These are phyloP conservation scores for Escarpia spicata DNA, from an alignment of 2,888 invertebrate genomes.

Conservation along the genomic window DNA sequence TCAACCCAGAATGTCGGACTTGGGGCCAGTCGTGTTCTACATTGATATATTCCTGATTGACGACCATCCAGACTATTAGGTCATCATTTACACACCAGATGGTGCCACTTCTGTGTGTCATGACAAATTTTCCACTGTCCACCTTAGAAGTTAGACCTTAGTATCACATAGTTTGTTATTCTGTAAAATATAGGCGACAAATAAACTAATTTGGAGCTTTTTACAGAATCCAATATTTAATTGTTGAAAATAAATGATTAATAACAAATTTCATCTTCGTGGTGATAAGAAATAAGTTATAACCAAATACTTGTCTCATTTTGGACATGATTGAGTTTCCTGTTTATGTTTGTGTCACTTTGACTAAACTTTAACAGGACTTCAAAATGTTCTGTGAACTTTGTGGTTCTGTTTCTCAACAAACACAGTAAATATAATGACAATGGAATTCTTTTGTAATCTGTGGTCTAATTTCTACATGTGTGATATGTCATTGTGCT, in stretches of 20 bases:
- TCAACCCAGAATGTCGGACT: neutral
- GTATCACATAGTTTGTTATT: too few relatives aligned
- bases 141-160: too few relatives aligned
- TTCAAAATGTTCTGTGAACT: neutral
- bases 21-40: neutral
- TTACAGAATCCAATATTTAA: too few relatives aligned
- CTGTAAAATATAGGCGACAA: too few relatives aligned
- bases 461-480: neutral
- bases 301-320: too few relatives aligned
- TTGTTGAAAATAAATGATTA: too few relatives aligned
- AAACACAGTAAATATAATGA: neutral
- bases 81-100: neutral
- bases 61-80: neutral
- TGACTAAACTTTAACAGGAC: neutral
- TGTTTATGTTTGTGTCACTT: too few relatives aligned
- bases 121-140: neutral
- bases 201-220: too few relatives aligned
- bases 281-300: too few relatives aligned
- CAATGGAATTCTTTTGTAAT: neutral
- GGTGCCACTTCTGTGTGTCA: neutral
- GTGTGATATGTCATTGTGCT: neutral
- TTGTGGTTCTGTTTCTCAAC: neutral
- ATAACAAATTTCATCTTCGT: too few relatives aligned
- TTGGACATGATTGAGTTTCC: too few relatives aligned
- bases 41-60: neutral